Evolutionary conservation across 2,113 vertebrate species (phyloP), one percentile per base, ranked within the genome.

Genomic region (Recurvirostra avosetta): DNA sequence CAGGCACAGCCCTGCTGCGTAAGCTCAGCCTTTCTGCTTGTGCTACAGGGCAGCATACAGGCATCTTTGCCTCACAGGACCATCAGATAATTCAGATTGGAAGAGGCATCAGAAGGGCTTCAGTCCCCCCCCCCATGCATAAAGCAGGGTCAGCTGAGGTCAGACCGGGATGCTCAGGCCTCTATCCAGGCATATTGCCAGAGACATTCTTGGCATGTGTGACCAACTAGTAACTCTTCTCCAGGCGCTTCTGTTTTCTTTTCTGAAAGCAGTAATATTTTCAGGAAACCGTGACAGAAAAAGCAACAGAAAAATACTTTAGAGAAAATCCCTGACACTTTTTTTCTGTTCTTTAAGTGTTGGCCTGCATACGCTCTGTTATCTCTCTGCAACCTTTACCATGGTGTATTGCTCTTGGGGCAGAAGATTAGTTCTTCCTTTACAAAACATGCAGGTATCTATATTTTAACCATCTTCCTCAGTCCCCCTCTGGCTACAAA

Each of bases 71-170:
- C 27, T 58, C 36, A 18, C 34, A 34, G 15, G 55, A 4, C 25
- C 27, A 26, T 47, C 0, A 0, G 32, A 40, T 52, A 65, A 43
- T 36, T 70, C 45, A 29, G 22, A n/a, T 3, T 45, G 49, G 40
- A 73, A 40, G 25, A 41, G 29, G 23, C 52, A 43, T 16, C 47
- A 65, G 52, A 16, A 91, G 12, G 45, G 30, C 7, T 65, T 21
- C 47, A 47, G 45, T 67, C 53, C 47, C 91, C 41, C 41, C 26
- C 22, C 10, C 8, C 1, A 0, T 62, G 23, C 49, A 50, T n/a
- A 47, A 47, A 52, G 29, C 40, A 56, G 22, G 22, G 59, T 23
- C 36, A 84, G 23, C 30, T 59, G 52, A 80, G 38, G 40, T 85
- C 77, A 73, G 49, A 43, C 12, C 7, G 15, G 30, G n/a, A 40